Percentiles rank a stretch among this genome's conserved stretches.
Evolutionary conservation across 2,797 vertebrate species (phyloP).

Genomic region (Anomalospiza imberbis): DNA sequence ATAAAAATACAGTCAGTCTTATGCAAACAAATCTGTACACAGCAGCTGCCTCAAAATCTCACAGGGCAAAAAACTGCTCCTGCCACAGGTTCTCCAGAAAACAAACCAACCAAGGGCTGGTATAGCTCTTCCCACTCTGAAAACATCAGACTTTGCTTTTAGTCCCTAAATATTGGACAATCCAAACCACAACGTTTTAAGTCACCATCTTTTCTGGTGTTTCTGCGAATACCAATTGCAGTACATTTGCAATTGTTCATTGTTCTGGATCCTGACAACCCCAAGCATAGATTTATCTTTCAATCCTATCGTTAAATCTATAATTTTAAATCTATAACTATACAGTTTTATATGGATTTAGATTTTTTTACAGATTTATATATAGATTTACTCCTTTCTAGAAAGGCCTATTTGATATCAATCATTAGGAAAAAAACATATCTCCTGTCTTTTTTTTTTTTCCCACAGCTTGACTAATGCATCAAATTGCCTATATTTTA

Average conservation of each 20-base stretch:
- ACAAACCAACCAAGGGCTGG: neutral
- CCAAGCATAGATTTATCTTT: neutral
- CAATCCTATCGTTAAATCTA: neutral
- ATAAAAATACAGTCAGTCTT: conserved; percentile 28
- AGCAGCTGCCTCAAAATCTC: neutral
- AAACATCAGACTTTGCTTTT: neutral
- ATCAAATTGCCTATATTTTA: conserved; percentile 14
- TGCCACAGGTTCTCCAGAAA: neutral
- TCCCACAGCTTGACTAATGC: neutral
- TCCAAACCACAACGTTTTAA: neutral
- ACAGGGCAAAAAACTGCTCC: neutral
- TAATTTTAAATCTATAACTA: neutral
- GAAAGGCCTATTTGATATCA: conserved; percentile 23
- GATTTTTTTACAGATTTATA: neutral
- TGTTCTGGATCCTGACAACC: neutral
- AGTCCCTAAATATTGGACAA: neutral
- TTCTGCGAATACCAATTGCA: fast-evolving
- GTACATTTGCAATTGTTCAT: neutral
- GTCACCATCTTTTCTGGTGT: neutral
- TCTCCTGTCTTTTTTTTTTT: conserved; percentile 7
- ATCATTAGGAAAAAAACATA: neutral
- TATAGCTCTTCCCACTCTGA: neutral
- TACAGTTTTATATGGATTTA: neutral
- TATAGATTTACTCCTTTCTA: neutral
- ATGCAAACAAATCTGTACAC: neutral